These are phyloP conservation scores for Paradisaea rubra DNA, from an alignment of 2,113 vertebrate genomes.

Conservation along the genomic window DNA sequence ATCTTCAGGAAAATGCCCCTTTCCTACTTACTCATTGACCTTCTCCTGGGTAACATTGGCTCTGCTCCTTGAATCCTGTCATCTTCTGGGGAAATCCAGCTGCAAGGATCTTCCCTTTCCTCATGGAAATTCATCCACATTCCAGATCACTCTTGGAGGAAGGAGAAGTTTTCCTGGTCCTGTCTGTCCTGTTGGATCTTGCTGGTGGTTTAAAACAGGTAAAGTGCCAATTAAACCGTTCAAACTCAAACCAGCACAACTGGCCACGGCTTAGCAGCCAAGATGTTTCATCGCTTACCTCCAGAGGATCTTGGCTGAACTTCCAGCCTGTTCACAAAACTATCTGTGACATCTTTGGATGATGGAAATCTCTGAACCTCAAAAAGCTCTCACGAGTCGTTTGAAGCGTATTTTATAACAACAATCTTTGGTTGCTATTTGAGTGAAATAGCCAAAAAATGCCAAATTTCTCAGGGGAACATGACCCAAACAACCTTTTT, in stretches of 20 bases:
- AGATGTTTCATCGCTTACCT: not conserved
- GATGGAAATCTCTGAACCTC: not conserved
- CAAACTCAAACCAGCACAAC: not conserved
- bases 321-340: not conserved
- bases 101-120: not conserved
- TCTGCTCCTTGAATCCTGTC: not conserved
- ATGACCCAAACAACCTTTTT: not conserved
- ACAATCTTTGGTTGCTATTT: not conserved
- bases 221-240: not conserved
- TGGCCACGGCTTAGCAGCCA: not conserved
- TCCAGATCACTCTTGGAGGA: not conserved
- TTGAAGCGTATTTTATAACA: not conserved
- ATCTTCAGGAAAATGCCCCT: not conserved
- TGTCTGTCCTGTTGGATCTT: not conserved
- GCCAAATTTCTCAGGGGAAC: not conserved
- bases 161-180: not conserved
- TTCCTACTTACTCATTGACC: not conserved
- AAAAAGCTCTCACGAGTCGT: not conserved
- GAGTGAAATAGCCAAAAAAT: not conserved
- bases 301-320: not conserved
- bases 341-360: not conserved
- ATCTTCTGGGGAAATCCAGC: not conserved
- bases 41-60: rapidly evolving
- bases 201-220: not conserved
- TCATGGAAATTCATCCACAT: not conserved